Conservation (phyloP, 1,140 invertebrate genomes). For the Panulirus ornatus region DNA sequence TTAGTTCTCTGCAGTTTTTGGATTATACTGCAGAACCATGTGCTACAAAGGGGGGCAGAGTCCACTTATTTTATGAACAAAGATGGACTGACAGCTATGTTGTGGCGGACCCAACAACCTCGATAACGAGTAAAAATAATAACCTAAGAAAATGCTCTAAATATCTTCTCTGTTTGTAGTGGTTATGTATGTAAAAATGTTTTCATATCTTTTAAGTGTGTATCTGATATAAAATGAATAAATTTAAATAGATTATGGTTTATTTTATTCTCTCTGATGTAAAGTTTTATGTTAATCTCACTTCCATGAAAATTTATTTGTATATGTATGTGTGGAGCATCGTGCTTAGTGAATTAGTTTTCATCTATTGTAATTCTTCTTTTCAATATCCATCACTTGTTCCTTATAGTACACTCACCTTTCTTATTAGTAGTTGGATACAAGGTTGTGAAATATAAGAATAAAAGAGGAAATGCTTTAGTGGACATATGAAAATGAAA, state of each 20-base stretch:
- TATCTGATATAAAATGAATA: conserved; percentile 64
- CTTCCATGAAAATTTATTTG: too few species aligned
- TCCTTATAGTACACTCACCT: too few species aligned
- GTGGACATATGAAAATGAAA: too few species aligned
- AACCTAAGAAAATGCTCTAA: conserved; percentile 37
- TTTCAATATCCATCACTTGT: too few species aligned
- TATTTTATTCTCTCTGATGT: neutral
- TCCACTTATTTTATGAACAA: conserved; percentile 29
- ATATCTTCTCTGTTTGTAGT: conserved; percentile 66
- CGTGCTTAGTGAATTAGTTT: too few species aligned
- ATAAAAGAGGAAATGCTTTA: too few species aligned
- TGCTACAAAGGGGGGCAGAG: conserved; percentile 24
- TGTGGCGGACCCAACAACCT: conserved; percentile 49
- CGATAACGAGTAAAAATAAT: conserved; percentile 43
- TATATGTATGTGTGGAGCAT: too few species aligned
- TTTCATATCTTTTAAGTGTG: conserved; percentile 69
- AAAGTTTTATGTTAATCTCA: too few species aligned
- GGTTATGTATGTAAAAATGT: conserved; percentile 69
- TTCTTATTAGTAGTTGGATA: too few species aligned
- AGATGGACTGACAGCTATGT: conserved; percentile 20
- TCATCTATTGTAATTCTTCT: too few species aligned
- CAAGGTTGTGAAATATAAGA: too few species aligned
- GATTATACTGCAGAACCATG: conserved; percentile 23
- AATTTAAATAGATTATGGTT: conserved; percentile 62
- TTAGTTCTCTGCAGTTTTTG: conserved; percentile 33